Base-by-base conservation (phyloP, 2,888 invertebrate genomes). In the Taenaris catops region DNA sequence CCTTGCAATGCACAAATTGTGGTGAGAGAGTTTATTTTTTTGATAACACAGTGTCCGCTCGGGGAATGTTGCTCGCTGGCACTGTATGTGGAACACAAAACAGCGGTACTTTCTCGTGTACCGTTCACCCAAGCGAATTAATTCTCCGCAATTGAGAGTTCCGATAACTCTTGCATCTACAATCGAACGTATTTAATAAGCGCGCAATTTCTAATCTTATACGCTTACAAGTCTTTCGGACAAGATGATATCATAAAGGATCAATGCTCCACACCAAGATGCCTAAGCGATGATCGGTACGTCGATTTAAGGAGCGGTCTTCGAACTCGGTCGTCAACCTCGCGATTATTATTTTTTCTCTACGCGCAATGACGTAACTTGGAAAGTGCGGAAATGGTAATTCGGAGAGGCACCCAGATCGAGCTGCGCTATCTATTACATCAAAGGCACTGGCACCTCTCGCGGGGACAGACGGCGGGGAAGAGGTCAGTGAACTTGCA, bases 171-270 rank as follows among this genome's bases (percentile, higher is more conserved):
- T 23, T 25, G 25, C 6, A 20, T 14, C 8, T 16, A 14, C 1
- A 14, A 20, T 6, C 12, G 19, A 7, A 7, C 7, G 16, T 24
- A 21, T 24, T 32, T 25, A 34, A 40, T 29, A 31, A 37, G 31
- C 41, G 31, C 43, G 44, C 32, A 47, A 33, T 39, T 37, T 14
- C 25, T 19, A 31, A 42, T 48, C 48, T 54, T 61, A 61, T 56
- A 58, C 46, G 37, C 46, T 44, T 46, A 38, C 38, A 38, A 37
- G 27, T 35, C 41, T 49, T 50, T 51, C 47, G 46, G 53, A 49
- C 49, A 56, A 58, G 78, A 83, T 84, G 84, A 84, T 80, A 81
- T 86, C 83, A 86, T 68, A 54, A 64, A 83, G 81, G 86, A 84
- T 80, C 84, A 84, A 80, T 58, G 84, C 58, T 73, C 86, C 64